These are phyloP conservation scores for Phyllotis vaccarum DNA, from an alignment of 2,797 vertebrate genomes.

Conservation along the genomic window DNA sequence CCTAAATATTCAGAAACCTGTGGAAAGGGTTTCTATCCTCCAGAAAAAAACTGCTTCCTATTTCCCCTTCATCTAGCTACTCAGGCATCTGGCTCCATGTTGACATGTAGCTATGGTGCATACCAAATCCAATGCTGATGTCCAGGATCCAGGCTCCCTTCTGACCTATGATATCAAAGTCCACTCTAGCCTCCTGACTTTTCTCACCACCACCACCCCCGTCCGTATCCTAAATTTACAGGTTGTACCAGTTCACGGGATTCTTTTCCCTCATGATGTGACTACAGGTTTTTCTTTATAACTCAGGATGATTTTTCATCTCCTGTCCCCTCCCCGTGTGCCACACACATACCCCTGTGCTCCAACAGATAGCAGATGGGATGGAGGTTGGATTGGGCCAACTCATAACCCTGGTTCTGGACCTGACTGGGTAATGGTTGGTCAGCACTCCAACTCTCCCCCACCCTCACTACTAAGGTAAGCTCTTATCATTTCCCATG, in stretches of 20 bases:
- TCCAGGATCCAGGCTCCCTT: not conserved
- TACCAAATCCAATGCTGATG: not conserved
- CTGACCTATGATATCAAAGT: not conserved
- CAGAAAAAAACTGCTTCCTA: not conserved
- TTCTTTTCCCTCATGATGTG: not conserved
- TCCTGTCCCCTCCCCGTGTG: too few species aligned
- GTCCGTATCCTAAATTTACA: not conserved
- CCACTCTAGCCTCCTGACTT: not conserved
- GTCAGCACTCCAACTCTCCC: too few species aligned
- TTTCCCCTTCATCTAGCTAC: not conserved
- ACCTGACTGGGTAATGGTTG: too few species aligned
- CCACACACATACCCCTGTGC: too few species aligned
- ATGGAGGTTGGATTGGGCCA: too few species aligned
- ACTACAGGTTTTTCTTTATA: too few species aligned
- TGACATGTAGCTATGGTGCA: too few species aligned
- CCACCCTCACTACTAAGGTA: too few species aligned
- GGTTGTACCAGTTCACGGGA: not conserved
- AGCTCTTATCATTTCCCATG: too few species aligned
- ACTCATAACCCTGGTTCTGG: too few species aligned
- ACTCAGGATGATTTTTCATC: not conserved
- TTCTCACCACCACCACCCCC: not conserved
- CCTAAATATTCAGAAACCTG: not conserved
- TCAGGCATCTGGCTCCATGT: not conserved
- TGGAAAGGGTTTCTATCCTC: not conserved
- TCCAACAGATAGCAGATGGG: too few species aligned